Percentiles rank a stretch among this genome's conserved stretches.
Evolutionary conservation across 2,888 invertebrate species (phyloP).

Genomic region (Xestobium rufovillosum): DNA sequence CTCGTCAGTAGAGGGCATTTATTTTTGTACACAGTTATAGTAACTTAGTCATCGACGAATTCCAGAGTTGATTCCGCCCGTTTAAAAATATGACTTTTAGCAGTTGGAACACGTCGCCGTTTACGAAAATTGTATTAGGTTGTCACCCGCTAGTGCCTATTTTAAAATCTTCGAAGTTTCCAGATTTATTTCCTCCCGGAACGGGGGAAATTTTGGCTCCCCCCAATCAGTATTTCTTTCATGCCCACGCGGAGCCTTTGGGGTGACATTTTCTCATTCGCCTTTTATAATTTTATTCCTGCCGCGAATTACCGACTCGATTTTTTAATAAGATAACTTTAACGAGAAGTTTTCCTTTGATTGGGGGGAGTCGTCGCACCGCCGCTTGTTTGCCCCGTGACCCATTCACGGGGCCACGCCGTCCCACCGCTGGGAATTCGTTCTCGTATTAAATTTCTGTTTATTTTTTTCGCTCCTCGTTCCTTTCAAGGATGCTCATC

Average conservation of each 20-base stretch:
- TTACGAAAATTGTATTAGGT: not conserved
- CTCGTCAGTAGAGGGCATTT: no score
- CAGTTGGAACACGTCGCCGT: not conserved
- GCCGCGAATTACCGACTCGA: conserved; percentile 16
- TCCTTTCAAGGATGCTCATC: no score
- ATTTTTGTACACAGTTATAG: no score
- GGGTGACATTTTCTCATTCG: no score
- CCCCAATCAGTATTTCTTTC: no score
- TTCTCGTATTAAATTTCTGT: conserved; percentile 1
- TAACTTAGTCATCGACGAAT: no score
- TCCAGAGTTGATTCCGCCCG: no score
- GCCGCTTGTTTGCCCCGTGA: not conserved
- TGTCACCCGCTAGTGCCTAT: not conserved
- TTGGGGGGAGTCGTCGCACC: no score
- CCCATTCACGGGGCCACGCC: not conserved
- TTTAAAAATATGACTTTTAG: conserved; percentile 2
- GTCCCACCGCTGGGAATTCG: not conserved
- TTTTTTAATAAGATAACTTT: conserved; percentile 23
- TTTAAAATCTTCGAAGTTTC: not conserved
- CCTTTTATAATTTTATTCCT: conserved; percentile 4
- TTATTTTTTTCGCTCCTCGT: no score
- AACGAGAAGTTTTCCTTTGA: conserved; percentile 9
- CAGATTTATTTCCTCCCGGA: no score
- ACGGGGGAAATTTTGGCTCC: no score
- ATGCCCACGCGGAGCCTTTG: no score